Conservation (phyloP, 2,113 vertebrate genomes). For the Butorides virescens region DNA sequence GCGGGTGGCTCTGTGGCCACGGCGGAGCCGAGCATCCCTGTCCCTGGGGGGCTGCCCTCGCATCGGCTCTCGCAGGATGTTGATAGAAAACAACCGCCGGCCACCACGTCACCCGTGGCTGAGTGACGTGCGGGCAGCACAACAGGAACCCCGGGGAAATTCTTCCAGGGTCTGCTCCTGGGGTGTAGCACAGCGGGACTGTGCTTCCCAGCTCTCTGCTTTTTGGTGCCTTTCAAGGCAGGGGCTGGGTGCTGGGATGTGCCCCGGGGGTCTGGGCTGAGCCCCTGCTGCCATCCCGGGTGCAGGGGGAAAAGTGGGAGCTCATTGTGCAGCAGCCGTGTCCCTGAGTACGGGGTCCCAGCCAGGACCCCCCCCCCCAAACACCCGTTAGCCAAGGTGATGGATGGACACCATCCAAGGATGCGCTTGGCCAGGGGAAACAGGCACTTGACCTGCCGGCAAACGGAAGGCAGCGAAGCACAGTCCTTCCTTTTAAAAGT, state of each 20-base stretch:
- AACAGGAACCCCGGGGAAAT: not conserved
- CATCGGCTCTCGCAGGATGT: not conserved
- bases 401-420: not conserved
- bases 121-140: not conserved
- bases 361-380: not conserved
- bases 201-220: not conserved
- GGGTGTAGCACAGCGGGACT: rapidly evolving
- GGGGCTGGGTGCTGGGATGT: not conserved
- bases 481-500: not conserved
- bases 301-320: not conserved
- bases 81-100: not conserved
- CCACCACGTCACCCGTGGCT: not conserved
- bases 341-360: not conserved
- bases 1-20: rapidly evolving
- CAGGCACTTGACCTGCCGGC: not conserved
- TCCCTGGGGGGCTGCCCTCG: not conserved
- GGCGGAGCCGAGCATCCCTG: not conserved
- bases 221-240: not conserved
- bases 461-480: not conserved
- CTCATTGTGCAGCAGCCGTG: not conserved
- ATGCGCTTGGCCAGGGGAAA: not conserved
- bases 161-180: not conserved
- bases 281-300: rapidly evolving
- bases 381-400: not conserved
- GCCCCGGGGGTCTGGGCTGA: rapidly evolving